phyloP scores from a whole-genome alignment of 2,113 vertebrate genomes.

The Alethe diademata region DNA sequence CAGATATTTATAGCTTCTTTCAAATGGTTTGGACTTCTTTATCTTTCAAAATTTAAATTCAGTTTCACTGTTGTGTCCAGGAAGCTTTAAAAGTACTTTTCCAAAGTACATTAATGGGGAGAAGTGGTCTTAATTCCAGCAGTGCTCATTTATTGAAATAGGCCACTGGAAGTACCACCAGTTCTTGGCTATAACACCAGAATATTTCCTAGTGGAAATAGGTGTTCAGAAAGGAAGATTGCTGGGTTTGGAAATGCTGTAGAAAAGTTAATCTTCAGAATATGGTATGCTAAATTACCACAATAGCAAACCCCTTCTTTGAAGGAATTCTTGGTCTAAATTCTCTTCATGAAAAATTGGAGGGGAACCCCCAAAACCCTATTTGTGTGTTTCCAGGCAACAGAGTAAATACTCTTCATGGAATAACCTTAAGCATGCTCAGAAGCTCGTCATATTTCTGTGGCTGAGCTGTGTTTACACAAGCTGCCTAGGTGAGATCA shows the following conservation, averaged over 20 bases:
- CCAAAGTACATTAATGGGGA: background rate
- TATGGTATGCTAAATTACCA: background rate
- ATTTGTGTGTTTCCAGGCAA: background rate
- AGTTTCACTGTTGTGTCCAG: background rate
- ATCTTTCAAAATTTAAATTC: background rate
- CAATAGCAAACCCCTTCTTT: background rate
- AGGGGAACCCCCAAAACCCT: background rate
- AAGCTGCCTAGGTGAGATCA: constrained; percentile 46
- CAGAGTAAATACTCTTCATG: background rate
- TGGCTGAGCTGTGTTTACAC: constrained; percentile 33
- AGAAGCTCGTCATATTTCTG: background rate
- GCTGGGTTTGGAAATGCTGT: background rate
- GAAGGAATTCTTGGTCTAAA: background rate
- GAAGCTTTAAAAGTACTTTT: background rate
- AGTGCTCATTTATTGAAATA: background rate
- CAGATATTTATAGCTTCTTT: background rate
- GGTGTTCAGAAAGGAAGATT: background rate
- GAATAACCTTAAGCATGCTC: background rate
- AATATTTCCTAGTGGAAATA: background rate
- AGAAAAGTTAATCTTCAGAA: background rate
- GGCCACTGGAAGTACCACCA: background rate
- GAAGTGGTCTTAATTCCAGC: background rate
- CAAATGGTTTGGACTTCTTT: background rate
- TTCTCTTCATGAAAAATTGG: background rate
- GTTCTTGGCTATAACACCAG: background rate